Evolutionary conservation across 2,113 vertebrate genomes (phyloP), one percentile per base, ranked within the genome.

Genomic region (Tachysurus fulvidraco): DNA sequence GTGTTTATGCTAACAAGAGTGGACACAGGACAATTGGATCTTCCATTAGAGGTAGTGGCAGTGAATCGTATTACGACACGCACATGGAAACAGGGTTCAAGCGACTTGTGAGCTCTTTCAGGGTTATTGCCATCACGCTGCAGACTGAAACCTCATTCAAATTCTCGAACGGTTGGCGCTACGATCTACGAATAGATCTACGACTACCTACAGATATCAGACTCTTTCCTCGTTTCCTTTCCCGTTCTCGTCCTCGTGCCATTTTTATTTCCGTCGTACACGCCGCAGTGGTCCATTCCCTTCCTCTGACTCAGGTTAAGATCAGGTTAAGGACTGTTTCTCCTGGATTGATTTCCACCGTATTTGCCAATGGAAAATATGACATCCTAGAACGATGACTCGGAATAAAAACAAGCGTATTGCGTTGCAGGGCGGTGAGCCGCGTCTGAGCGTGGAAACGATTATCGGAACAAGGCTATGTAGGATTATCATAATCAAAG

Each of bases 381-480:
- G n/a, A 59, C 30, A 59, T 30, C 78, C 54, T 6, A 23, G 54
- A 80, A 59, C 0, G 10, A 57, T 7, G 4, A 5, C 78, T 36
- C 8, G 46, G 46, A 52, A 50, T 46, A n/a, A 77, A 28, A 28
- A 77, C 46, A 36, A 11, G 50, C n/a, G 55, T 78, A 59, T 80
- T 80, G 78, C 78, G 36, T 80, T 59, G 59, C 14, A 5, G 54
- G 1, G 21, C 9, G 11, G 1, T 19, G n/a, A 19, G 4, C 52
- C 19, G 14, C 17, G 30, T 80, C 55, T 28, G 21, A 59, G 78
- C 30, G 78, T 80, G 78, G 36, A 21, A 10, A 7, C 5, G 78
- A 54, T 59, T 59, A 80, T 80, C 78, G 54, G 78, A 80, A 57
- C 78, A 59, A 80, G 54, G 14, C n/a, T 59, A 9, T 0, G 77